A percentile compares a stretch with the other conserved stretches of the same genome.
Evolutionary conservation across 1,140 invertebrate species (phyloP).

Genomic region (Nephotettix cincticeps): DNA sequence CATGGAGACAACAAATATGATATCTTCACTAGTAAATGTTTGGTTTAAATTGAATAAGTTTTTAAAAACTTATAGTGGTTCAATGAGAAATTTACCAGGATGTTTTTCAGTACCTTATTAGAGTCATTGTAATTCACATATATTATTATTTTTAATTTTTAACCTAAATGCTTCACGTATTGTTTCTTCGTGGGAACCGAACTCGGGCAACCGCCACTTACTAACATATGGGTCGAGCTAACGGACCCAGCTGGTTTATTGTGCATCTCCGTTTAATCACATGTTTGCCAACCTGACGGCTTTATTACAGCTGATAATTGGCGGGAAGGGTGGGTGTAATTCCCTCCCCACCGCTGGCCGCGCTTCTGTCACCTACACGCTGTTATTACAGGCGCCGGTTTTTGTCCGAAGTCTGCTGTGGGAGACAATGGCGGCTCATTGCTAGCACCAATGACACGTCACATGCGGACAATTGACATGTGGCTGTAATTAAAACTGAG

Average conservation of each 20-base stretch:
- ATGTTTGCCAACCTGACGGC: constrained; percentile 12
- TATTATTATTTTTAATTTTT: too few relatives aligned
- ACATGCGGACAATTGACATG: neutral
- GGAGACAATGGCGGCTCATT: neutral
- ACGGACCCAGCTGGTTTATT: neutral
- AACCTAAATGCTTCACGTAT: too few relatives aligned
- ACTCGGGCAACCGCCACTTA: too few relatives aligned
- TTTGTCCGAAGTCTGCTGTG: neutral
- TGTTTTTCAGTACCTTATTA: too few relatives aligned
- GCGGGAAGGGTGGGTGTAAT: constrained; percentile 13
- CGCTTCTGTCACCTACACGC: constrained; percentile 5
- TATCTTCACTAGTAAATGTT: too few relatives aligned
- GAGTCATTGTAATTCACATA: too few relatives aligned
- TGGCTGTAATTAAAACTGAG: neutral
- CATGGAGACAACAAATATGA: too few relatives aligned
- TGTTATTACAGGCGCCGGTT: constrained; percentile 20
- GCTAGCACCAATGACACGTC: neutral
- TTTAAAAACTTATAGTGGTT: too few relatives aligned
- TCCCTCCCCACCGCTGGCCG: neutral
- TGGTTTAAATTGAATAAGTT: too few relatives aligned
- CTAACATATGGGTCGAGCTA: too few relatives aligned
- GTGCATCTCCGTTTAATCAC: constrained; percentile 7
- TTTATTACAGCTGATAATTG: constrained; percentile 22
- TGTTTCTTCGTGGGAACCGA: too few relatives aligned
- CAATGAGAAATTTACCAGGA: too few relatives aligned